Percentiles rank a stretch among this genome's conserved stretches.
These are phyloP conservation scores for Mustelus asterias DNA, from an alignment of 2,113 vertebrate genomes.

Conservation along the genomic window DNA sequence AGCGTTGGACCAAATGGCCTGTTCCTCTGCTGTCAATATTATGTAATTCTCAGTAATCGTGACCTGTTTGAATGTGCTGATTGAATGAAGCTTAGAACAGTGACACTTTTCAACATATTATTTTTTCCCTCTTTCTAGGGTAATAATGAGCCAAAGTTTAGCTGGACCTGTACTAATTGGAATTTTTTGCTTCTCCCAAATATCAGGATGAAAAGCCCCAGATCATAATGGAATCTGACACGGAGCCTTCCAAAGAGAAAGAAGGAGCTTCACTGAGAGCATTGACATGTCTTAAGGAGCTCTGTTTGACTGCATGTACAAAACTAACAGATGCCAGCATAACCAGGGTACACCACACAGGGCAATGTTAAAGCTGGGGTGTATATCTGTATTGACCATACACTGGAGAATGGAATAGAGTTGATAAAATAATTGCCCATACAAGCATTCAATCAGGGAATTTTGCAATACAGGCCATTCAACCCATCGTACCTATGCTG, in stretches of 20 bases:
- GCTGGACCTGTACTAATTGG: slow-evolving; percentile 66
- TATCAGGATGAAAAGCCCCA: slow-evolving; percentile 53
- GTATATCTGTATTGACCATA: background rate
- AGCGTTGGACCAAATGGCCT: background rate
- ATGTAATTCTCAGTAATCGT: background rate
- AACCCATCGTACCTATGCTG: background rate
- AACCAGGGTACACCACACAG: slow-evolving; percentile 54
- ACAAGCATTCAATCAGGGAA: background rate
- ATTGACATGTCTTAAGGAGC: slow-evolving; percentile 60
- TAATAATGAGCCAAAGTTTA: slow-evolving; percentile 57
- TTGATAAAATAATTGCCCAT: background rate
- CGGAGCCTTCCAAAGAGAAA: slow-evolving; percentile 48
- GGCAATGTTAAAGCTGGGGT: background rate
- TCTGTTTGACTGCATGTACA: slow-evolving; percentile 69
- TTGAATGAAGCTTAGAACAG: background rate
- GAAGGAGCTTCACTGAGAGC: slow-evolving; percentile 55
- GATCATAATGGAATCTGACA: slow-evolving; percentile 49
- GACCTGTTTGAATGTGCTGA: background rate
- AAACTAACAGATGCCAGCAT: slow-evolving; percentile 72
- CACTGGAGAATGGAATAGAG: background rate
- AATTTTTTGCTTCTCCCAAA: slow-evolving; percentile 58
- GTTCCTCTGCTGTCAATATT: background rate
- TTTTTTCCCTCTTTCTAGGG: slow-evolving; percentile 44
- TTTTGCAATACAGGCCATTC: background rate
- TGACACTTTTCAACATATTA: background rate